Percentiles rank a stretch among this genome's conserved stretches.
Conservation (phyloP, 2,797 vertebrate genomes). For the Etheostoma perlongum region DNA sequence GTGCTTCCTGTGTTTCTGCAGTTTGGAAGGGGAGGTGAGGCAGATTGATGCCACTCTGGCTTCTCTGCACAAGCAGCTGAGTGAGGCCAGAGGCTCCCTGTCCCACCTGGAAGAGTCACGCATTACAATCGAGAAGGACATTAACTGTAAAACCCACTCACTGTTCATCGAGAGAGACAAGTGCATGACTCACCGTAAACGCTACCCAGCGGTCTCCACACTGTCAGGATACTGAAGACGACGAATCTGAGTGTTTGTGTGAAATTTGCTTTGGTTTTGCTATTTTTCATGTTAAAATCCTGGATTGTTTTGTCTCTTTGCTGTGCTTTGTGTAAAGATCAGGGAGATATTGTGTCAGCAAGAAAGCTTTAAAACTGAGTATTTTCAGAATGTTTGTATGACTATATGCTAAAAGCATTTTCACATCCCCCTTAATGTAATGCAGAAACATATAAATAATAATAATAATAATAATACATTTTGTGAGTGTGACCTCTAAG, state of each 20-base stretch:
- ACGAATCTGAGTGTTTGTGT: background rate
- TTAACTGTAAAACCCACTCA: conserved; percentile 88
- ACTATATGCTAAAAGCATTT: background rate
- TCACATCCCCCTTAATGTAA: background rate
- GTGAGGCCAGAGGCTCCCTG: conserved; percentile 85
- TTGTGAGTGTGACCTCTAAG: too few species aligned
- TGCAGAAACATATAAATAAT: background rate
- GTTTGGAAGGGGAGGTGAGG: conserved; percentile 88
- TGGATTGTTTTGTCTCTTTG: conserved; percentile 15
- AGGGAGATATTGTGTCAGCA: background rate
- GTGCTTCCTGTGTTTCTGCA: conserved; percentile 61
- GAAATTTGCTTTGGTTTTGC: background rate
- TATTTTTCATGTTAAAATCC: background rate
- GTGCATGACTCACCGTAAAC: conserved; percentile 86
- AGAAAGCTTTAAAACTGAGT: background rate
- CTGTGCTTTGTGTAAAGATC: background rate
- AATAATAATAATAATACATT: too few species aligned
- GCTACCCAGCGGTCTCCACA: conserved; percentile 81
- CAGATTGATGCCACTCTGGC: conserved; percentile 80
- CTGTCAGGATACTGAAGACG: conserved; percentile 80
- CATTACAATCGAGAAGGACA: conserved; percentile 91
- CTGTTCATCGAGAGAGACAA: conserved; percentile 92
- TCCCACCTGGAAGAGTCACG: conserved; percentile 89
- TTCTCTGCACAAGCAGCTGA: conserved; percentile 87
- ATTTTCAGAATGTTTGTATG: too few species aligned